Conservation (phyloP, 2,113 vertebrate species). For the Semicossyphus pulcher region DNA sequence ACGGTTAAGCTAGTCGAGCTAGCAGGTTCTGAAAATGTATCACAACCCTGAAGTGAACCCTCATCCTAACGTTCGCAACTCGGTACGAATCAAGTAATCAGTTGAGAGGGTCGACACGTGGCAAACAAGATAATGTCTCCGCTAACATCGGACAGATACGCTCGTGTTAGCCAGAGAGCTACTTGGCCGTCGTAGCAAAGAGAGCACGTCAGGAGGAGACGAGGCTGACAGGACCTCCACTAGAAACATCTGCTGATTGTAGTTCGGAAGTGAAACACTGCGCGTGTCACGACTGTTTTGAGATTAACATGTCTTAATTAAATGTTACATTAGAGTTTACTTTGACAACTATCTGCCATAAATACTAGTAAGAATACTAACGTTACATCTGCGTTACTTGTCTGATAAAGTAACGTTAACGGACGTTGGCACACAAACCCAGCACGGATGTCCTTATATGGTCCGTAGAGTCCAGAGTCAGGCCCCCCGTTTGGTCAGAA, state of each 20-base stretch:
- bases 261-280: constrained; percentile 58
- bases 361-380: background rate
- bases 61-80: background rate
- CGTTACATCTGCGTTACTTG: background rate
- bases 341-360: background rate
- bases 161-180: constrained; percentile 23
- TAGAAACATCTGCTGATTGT: constrained; percentile 51
- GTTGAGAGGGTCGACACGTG: background rate
- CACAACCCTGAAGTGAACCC: background rate
- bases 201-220: constrained; percentile 25
- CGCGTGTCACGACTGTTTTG: constrained; percentile 20
- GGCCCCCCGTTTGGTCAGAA: background rate
- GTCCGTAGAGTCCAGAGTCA: background rate
- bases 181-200: constrained; percentile 32
- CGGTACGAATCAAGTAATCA: background rate
- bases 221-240: constrained; percentile 19
- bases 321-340: background rate
- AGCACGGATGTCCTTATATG: background rate
- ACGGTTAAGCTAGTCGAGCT: constrained; percentile 31
- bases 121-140: background rate
- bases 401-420: background rate
- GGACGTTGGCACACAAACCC: background rate
- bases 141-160: background rate
- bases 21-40: constrained; percentile 10
- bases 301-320: background rate